phyloP scores from a whole-genome alignment of 2,113 vertebrate species.

The Tricholaema leucomelas region DNA sequence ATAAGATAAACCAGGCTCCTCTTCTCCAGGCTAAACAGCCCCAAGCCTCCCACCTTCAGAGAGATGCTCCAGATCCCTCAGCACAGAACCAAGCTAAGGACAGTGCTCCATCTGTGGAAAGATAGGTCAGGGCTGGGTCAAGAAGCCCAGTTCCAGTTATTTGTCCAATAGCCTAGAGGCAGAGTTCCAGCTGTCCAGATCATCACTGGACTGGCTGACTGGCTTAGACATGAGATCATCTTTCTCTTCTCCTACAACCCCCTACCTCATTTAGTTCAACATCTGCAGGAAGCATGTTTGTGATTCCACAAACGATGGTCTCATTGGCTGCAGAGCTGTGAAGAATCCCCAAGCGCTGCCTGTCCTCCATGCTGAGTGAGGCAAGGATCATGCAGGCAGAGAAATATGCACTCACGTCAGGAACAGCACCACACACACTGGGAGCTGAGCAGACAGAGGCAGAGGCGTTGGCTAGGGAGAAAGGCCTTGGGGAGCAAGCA shows the following conservation, averaged over 20 bases:
- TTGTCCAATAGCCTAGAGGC: neutral
- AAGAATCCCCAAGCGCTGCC: neutral
- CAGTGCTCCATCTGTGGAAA: neutral
- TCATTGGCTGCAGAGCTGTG: neutral
- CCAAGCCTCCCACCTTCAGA: no score
- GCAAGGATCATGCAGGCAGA: neutral
- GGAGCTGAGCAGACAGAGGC: rapidly evolving
- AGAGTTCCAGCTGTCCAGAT: neutral
- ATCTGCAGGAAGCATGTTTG: neutral
- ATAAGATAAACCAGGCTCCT: no score
- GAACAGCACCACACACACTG: neutral
- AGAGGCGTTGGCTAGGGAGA: neutral
- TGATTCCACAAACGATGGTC: neutral
- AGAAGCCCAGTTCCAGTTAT: neutral
- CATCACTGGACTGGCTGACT: neutral
- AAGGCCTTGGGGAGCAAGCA: neutral
- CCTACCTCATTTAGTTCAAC: neutral
- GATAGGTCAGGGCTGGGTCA: rapidly evolving
- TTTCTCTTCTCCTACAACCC: neutral
- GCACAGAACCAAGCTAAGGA: neutral
- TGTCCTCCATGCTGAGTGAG: neutral
- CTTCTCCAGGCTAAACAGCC: no score
- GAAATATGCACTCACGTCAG: neutral
- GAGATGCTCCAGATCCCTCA: no score
- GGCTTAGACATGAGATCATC: slow-evolving; percentile 2